A percentile compares a stretch with the other conserved stretches of the same genome.
Conservation (phyloP, 2,113 vertebrate species). For the Enhydra lutris region DNA sequence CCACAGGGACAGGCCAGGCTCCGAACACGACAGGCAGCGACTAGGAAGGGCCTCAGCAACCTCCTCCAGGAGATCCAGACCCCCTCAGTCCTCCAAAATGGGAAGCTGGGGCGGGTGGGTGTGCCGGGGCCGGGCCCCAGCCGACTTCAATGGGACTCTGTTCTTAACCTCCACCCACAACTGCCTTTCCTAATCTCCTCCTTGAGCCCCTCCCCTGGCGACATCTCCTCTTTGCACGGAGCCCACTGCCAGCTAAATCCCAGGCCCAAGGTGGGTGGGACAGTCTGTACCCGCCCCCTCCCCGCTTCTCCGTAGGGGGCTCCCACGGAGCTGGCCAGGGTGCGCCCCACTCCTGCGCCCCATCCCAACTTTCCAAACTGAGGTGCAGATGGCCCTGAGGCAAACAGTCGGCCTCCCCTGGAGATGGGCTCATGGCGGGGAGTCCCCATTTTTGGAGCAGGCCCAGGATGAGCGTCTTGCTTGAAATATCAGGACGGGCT, state of each 20-base stretch:
- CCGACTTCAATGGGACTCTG: not conserved
- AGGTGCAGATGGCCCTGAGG: not conserved
- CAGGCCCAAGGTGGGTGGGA: slow-evolving; percentile 4
- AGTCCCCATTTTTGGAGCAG: not conserved
- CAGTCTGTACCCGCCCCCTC: not conserved
- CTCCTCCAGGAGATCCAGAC: not conserved
- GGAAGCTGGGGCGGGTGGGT: not conserved
- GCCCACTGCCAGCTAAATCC: slow-evolving; percentile 40
- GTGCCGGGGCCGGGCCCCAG: not conserved
- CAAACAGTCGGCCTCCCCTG: not conserved
- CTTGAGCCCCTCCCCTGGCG: not conserved
- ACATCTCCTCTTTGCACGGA: slow-evolving; percentile 54
- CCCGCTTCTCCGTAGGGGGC: not conserved
- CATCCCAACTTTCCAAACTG: not conserved
- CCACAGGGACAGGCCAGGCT: not conserved
- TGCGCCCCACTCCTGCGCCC: not conserved
- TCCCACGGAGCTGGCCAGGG: not conserved
- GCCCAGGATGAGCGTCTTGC: not conserved
- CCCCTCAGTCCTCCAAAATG: not conserved
- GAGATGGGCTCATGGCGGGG: accelerated
- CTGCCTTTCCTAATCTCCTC: slow-evolving; percentile 47
- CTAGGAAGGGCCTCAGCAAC: not conserved
- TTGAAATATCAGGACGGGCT: not conserved
- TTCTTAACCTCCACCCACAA: not conserved
- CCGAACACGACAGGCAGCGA: not conserved